A percentile compares a stretch with the other conserved stretches of the same genome.
These are phyloP conservation scores for Tachystola acroxantha DNA, from an alignment of 2,888 invertebrate genomes.

Conservation along the genomic window DNA sequence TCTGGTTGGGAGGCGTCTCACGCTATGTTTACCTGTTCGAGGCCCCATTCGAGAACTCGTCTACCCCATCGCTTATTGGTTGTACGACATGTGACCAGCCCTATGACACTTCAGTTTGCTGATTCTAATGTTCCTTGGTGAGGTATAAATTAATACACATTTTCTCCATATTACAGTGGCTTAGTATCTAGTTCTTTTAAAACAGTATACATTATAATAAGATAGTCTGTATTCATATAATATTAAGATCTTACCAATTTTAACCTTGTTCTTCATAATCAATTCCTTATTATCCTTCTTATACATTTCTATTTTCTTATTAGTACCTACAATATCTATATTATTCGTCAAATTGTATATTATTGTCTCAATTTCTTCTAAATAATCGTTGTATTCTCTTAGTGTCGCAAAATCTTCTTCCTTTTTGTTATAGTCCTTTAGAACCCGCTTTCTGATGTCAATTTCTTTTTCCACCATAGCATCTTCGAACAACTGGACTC, in stretches of 20 bases:
- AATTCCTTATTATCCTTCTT: constrained; percentile 93
- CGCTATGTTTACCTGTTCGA: no score
- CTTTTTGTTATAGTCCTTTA: constrained; percentile 95
- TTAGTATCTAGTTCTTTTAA: no score
- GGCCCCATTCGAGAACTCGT: no score
- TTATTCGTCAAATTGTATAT: constrained; percentile 94
- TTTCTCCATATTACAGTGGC: no score
- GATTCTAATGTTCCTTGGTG: no score
- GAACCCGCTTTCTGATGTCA: constrained; percentile 92
- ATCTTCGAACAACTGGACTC: constrained; percentile 98
- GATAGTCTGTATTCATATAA: no score
- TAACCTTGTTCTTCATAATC: constrained; percentile 88
- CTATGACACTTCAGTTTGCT: no score
- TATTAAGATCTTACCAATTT: constrained; percentile 80
- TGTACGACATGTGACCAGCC: no score
- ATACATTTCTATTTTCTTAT: constrained; percentile 93
- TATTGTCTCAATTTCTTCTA: constrained; percentile 96
- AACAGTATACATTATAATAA: no score
- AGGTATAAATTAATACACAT: no score
- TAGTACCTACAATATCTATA: constrained; percentile 92
- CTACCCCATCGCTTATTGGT: no score
- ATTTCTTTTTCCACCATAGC: constrained; percentile 98
- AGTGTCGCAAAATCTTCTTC: constrained; percentile 94
- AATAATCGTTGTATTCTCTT: constrained; percentile 95
- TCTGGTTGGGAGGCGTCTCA: no score